A percentile compares a stretch with the other conserved stretches of the same genome.
These are phyloP conservation scores for Mongoloraphidia duomilia DNA, from an alignment of 2,888 invertebrate genomes.

Conservation along the genomic window DNA sequence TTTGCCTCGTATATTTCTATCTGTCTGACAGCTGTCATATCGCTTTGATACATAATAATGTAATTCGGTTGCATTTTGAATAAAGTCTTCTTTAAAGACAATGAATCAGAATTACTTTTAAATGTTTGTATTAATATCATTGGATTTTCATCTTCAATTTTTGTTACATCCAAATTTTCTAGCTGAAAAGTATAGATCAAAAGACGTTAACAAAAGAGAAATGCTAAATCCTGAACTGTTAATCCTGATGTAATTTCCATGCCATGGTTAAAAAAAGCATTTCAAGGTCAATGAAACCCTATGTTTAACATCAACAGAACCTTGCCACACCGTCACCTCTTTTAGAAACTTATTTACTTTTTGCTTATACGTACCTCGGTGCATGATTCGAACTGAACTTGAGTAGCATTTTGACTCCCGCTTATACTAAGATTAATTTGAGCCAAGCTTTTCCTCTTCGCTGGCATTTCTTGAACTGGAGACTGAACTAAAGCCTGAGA, in stretches of 20 bases:
- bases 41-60: constrained; percentile 80
- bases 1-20: constrained; percentile 70
- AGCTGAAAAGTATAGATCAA: constrained; percentile 31
- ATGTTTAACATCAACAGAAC: too few relatives aligned
- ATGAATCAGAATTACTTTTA: constrained; percentile 55
- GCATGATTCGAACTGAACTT: constrained; percentile 42
- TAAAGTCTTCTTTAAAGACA: constrained; percentile 56
- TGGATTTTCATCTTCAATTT: constrained; percentile 44
- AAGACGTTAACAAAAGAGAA: background rate
- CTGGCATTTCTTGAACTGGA: constrained; percentile 1
- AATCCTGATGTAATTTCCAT: background rate
- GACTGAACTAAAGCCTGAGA: constrained; percentile 1
- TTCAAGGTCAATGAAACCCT: constrained; percentile 11
- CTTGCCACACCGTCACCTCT: too few relatives aligned
- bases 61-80: constrained; percentile 58
- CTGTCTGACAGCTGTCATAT: constrained; percentile 76
- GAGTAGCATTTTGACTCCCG: constrained; percentile 17
- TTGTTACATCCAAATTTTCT: constrained; percentile 51
- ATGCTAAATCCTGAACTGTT: background rate
- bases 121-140: constrained; percentile 64
- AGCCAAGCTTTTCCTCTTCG: constrained; percentile 6
- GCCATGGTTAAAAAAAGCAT: constrained; percentile 19
- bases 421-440: too few relatives aligned
- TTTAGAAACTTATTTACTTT: constrained; percentile 14
- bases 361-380: constrained; percentile 36